Percentiles rank a stretch among this genome's conserved stretches.
Conservation (phyloP, 2,888 invertebrate genomes). For the Hymenopus coronatus region DNA sequence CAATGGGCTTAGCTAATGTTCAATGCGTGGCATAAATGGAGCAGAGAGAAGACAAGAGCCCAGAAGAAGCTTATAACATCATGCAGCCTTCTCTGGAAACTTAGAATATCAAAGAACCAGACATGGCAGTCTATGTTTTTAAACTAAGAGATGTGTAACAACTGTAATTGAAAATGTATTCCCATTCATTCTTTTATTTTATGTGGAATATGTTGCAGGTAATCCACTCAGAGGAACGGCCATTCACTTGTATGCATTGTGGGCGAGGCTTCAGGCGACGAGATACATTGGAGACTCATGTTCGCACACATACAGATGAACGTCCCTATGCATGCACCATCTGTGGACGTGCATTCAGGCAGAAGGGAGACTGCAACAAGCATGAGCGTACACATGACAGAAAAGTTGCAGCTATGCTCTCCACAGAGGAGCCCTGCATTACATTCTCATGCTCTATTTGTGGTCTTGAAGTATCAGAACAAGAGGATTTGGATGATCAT, state of each 20-base stretch:
- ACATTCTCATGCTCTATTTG: background rate
- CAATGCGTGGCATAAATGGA: too few relatives aligned
- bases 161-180: too few relatives aligned
- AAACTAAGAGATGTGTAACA: too few relatives aligned
- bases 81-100: too few relatives aligned
- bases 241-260: constrained; percentile 31
- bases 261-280: constrained; percentile 32
- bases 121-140: too few relatives aligned
- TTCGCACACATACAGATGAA: constrained; percentile 33
- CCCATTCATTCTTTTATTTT: background rate
- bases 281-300: constrained; percentile 33
- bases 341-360: constrained; percentile 33
- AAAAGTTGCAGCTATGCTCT: background rate
- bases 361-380: constrained; percentile 35
- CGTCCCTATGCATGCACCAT: constrained; percentile 33
- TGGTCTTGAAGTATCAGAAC: background rate
- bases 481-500: constrained; percentile 22
- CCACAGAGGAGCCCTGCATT: background rate
- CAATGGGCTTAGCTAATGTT: too few relatives aligned
- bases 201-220: background rate
- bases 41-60: too few relatives aligned
- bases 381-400: constrained; percentile 36
- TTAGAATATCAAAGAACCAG: too few relatives aligned
- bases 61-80: too few relatives aligned
- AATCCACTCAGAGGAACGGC: constrained; percentile 33